Percentiles rank a stretch among this genome's conserved stretches.
phyloP scores from a whole-genome alignment of 2,888 invertebrate species.

The Enoplolaimus lenunculus region DNA sequence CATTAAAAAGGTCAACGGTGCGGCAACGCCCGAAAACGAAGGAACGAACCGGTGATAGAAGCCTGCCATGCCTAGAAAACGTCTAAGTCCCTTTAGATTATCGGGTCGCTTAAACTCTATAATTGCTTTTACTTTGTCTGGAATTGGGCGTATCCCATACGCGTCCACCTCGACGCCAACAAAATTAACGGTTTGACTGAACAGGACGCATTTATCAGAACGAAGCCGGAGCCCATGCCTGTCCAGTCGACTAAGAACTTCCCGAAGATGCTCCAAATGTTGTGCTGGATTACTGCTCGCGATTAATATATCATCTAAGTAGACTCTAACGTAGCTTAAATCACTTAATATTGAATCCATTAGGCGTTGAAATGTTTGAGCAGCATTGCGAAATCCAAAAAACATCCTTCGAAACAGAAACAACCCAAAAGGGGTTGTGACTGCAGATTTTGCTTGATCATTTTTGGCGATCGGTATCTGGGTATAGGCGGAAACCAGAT shows the following conservation, averaged over 20 bases:
- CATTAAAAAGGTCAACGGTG: slow-evolving; percentile 2
- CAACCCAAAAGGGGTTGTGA: slow-evolving; percentile 23
- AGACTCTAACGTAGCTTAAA: neutral
- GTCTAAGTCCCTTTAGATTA: neutral
- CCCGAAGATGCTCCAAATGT: neutral
- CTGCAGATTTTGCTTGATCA: slow-evolving; percentile 24
- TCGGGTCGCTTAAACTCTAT: neutral
- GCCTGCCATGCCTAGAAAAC: slow-evolving; percentile 11
- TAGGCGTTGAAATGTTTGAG: slow-evolving; percentile 26
- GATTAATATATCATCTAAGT: neutral
- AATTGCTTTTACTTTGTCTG: neutral
- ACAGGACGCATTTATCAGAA: neutral
- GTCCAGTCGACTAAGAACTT: neutral
- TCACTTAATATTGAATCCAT: slow-evolving; percentile 3
- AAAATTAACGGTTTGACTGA: neutral
- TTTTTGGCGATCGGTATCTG: slow-evolving; percentile 21
- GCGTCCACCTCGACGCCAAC: neutral
- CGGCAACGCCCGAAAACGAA: neutral
- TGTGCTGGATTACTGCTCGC: neutral
- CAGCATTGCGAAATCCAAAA: slow-evolving; percentile 26
- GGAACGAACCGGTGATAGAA: slow-evolving; percentile 4
- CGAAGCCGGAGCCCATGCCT: neutral
- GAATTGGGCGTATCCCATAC: neutral
- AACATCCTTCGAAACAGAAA: slow-evolving; percentile 26
- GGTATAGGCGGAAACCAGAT: slow-evolving; percentile 18